Evolutionary conservation across 2,113 vertebrate genomes (phyloP).

Genomic region (Aspiorhynchus laticeps): DNA sequence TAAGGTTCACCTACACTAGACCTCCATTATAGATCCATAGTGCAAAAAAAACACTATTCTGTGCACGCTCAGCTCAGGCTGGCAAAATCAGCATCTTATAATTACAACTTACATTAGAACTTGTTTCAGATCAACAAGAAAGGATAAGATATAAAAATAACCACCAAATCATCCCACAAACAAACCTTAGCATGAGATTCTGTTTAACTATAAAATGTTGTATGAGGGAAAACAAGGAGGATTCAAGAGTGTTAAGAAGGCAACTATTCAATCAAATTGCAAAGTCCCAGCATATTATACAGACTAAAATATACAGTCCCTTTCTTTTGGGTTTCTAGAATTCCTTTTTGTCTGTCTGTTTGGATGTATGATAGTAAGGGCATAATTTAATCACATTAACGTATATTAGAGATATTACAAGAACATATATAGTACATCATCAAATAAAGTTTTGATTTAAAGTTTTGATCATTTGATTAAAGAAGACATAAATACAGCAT

Average conservation of each 20-base stretch:
- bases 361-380: background rate
- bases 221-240: background rate
- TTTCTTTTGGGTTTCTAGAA: background rate
- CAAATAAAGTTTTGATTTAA: conserved; percentile 47
- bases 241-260: background rate
- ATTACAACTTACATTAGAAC: background rate
- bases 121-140: conserved; percentile 9
- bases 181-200: background rate
- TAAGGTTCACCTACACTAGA: background rate
- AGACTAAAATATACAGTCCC: conserved; percentile 6
- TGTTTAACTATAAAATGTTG: background rate
- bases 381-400: background rate
- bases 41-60: conserved; percentile 14
- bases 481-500: conserved; percentile 22
- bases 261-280: conserved; percentile 8
- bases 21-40: background rate
- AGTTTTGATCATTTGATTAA: conserved; percentile 55
- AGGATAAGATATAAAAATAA: background rate
- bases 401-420: conserved; percentile 38
- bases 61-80: background rate
- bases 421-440: conserved; percentile 61
- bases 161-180: background rate
- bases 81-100: conserved; percentile 17
- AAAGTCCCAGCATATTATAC: conserved; percentile 20
- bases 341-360: background rate